Percentiles rank a stretch among this genome's conserved stretches.
Conservation (phyloP, 1,140 invertebrate genomes). For the Drosophila seguyi region DNA sequence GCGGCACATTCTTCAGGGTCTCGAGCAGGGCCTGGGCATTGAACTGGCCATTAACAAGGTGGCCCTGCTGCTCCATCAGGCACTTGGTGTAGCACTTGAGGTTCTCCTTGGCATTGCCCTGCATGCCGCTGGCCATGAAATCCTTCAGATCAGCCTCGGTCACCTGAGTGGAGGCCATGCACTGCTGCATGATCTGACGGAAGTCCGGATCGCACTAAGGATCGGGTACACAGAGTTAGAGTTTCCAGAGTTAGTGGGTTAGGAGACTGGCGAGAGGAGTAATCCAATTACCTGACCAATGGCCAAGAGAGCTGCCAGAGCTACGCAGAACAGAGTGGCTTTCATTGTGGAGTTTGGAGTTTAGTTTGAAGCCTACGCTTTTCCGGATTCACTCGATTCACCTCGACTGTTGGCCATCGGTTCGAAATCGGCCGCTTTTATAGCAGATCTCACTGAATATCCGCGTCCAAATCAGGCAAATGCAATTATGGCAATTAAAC, state of each 20-base stretch:
- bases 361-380: neutral
- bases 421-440: conserved; percentile 44
- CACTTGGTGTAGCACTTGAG: conserved; percentile 75
- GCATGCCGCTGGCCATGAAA: conserved; percentile 63
- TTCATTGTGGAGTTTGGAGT: conserved; percentile 44
- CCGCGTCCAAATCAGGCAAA: conserved; percentile 7
- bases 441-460: conserved; percentile 22
- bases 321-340: conserved; percentile 46
- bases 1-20: conserved; percentile 56
- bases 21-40: conserved; percentile 57
- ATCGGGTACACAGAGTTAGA: neutral
- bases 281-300: conserved; percentile 54
- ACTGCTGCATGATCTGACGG: conserved; percentile 69
- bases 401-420: conserved; percentile 36
- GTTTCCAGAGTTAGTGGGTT: neutral
- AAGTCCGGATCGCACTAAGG: conserved; percentile 56
- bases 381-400: conserved; percentile 19
- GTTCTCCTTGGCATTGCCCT: conserved; percentile 53
- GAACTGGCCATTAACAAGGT: conserved; percentile 66
- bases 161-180: conserved; percentile 64
- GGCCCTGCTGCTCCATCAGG: conserved; percentile 75
- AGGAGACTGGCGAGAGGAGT: no score
- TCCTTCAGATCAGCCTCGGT: conserved; percentile 62
- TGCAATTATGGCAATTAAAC: conserved; percentile 72
- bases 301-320: conserved; percentile 43